Base-by-base conservation (phyloP, 2,797 vertebrate species). In the Eulemur coronatus region DNA sequence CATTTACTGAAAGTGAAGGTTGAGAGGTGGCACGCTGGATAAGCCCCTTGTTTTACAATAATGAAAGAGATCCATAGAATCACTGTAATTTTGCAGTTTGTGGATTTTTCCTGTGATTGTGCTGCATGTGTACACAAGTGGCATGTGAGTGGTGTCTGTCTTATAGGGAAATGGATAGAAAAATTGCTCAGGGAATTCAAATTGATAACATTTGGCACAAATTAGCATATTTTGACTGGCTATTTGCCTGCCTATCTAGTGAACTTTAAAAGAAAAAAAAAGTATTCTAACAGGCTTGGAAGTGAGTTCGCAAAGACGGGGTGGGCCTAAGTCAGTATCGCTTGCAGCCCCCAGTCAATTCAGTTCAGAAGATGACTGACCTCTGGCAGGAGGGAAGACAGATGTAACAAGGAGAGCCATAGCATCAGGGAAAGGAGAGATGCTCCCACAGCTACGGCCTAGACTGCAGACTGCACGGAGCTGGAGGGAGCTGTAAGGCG, bases 181-280 rank as follows among this genome's bases (percentile, higher is more conserved):
- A 95, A 95, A 96, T 75, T 84, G 41, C 52, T 67, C 33, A 55
- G 15, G 46, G 65, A 61, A 52, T 84, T 94, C 69, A 11, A 69
- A 78, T 18, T 70, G 89, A 90, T 93, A 80, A 70, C 35, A 46
- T 43, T 89, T 93, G 94, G 59, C 90, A 85, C 24, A 38, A 70
- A 43, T 85, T 94, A 93, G 80, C 85, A 65, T 96, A 91, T 91
- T 96, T 97, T 82, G 76, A 41, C 90, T 81, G 81, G 35, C 69
- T 95, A 22, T 89, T 91, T 94, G 79, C 73, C 78, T 89, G 69
- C 38, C 76, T 76, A n/a, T 78, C n/a, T 79, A 15, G 8, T 76
- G 35, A 48, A 50, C n/a, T 95, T 85, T 26, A n/a, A 63, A 88
- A 65, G 73, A 1, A 30, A 73, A 78, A 13, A 61, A 22, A 43